Evolutionary conservation across 2,797 vertebrate species (phyloP), one percentile per base, ranked within the genome.

Genomic region (Leucoraja ocellata): DNA sequence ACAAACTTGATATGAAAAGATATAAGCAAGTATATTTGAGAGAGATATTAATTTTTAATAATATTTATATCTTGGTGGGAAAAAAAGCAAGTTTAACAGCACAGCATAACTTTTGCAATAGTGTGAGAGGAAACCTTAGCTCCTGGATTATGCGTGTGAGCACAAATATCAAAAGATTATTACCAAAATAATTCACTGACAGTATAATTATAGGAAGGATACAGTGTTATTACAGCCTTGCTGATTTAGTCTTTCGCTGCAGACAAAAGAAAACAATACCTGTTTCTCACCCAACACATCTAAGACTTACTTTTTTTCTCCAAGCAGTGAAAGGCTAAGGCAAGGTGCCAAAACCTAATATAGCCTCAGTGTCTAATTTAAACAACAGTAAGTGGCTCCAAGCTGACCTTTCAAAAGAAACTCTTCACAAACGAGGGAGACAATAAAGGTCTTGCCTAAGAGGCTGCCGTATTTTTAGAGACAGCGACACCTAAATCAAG

Each of bases 351-450:
- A 94, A 93, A 94, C 94, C 96, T 95, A 95, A 97, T 97, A 97
- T 97, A 97, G 96, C 94, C 94, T 96, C 95, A 95, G 94, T 39
- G 95, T 96, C 97, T 97, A 97, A 96, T 97, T 97, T 96, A 97
- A 97, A 96, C 96, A 95, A 96, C 96, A 96, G 96, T 96, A 95
- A 95, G 94, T n/a, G 96, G 96, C 96, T 96, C 96, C 96, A 95
- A 95, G 94, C 95, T 96, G 96, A 96, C 96, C 96, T 96, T 96
- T 93, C 96, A 95, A 95, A 94, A 76, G 96, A 94, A 95, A 97
- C 97, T 96, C 96, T 96, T 97, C 96, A 96, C 96, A 97, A 97
- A 97, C 96, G 96, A 96, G 96, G 96, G 96, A 96, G 97, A 97
- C 96, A 96, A 97, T 96, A 96, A 96, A 96, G 95, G 96, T 96